Percentiles rank a stretch among this genome's conserved stretches.
phyloP scores from a whole-genome alignment of 2,113 vertebrate species.

The Rhegmatorhina hoffmannsi region DNA sequence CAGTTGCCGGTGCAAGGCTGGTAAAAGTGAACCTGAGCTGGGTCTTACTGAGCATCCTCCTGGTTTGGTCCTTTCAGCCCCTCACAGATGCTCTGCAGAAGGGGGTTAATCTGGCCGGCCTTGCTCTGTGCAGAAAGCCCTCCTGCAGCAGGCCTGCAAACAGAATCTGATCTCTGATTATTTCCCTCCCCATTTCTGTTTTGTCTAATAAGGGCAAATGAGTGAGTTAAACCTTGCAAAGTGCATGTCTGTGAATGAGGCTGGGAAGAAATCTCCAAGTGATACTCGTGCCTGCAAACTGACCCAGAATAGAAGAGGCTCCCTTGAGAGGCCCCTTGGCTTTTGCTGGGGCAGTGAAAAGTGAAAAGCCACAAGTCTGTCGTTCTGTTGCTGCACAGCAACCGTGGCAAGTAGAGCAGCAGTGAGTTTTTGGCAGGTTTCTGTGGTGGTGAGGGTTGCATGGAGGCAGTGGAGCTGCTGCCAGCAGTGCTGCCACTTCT shows the following conservation, averaged over 20 bases:
- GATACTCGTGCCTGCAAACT: not conserved
- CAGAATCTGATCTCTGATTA: not conserved
- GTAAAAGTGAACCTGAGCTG: not conserved
- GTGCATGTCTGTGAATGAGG: not conserved
- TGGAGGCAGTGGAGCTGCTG: not conserved
- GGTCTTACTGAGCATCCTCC: not conserved
- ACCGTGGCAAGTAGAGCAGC: not conserved
- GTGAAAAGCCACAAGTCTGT: not conserved
- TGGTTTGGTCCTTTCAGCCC: not conserved
- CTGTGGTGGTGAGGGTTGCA: not conserved
- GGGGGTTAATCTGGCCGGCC: not conserved
- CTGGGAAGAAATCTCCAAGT: not conserved
- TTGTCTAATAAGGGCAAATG: not conserved
- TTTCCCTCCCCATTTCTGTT: not conserved
- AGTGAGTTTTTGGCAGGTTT: not conserved
- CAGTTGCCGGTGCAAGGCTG: not conserved
- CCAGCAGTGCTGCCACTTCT: not conserved
- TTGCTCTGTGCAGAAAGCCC: not conserved
- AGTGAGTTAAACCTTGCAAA: not conserved
- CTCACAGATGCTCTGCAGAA: not conserved
- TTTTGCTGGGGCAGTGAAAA: not conserved
- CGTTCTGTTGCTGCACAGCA: accelerated
- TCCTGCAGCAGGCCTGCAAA: not conserved
- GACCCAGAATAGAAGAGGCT: not conserved
- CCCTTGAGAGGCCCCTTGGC: not conserved